Evolutionary conservation across 2,113 vertebrate species (phyloP).

Genomic region (Synchiropus splendidus): DNA sequence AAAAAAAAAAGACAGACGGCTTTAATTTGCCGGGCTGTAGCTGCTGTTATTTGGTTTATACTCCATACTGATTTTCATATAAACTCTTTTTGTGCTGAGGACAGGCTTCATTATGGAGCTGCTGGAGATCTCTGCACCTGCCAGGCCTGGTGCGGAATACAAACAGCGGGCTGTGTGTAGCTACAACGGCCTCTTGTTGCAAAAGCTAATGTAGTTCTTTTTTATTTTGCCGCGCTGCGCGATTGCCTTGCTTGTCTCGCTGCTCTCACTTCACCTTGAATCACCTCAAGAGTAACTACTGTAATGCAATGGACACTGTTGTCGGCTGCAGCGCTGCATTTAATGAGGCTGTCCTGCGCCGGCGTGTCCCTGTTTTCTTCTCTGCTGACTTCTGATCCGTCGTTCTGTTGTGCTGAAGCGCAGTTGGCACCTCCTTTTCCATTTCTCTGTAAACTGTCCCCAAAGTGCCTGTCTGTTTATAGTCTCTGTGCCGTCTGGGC

Average conservation of each 20-base stretch:
- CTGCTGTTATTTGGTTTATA: slow-evolving; percentile 5
- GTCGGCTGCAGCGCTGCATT: slow-evolving; percentile 31
- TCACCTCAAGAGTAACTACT: slow-evolving; percentile 29
- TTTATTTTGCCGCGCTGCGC: slow-evolving; percentile 22
- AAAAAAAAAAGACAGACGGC: slow-evolving; percentile 1
- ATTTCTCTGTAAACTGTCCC: slow-evolving; percentile 37
- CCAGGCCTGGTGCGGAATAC: neutral
- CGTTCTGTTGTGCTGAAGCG: slow-evolving; percentile 44
- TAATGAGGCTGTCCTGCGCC: slow-evolving; percentile 52
- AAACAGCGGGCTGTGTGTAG: slow-evolving; percentile 8
- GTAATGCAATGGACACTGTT: slow-evolving; percentile 28
- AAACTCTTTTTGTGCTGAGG: slow-evolving; percentile 2
- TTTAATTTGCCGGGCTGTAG: neutral
- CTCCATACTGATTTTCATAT: slow-evolving; percentile 10
- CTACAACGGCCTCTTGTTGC: slow-evolving; percentile 21
- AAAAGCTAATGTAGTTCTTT: slow-evolving; percentile 28
- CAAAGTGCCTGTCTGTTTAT: slow-evolving; percentile 16
- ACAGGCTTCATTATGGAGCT: slow-evolving; percentile 11
- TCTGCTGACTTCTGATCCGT: slow-evolving; percentile 41
- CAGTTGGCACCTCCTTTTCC: slow-evolving; percentile 29
- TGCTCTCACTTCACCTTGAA: slow-evolving; percentile 50
- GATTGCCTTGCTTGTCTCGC: slow-evolving; percentile 43
- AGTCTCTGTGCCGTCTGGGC: slow-evolving; percentile 37
- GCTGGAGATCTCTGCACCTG: slow-evolving; percentile 1
- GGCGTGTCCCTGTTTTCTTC: slow-evolving; percentile 21